A percentile compares a stretch with the other conserved stretches of the same genome.
phyloP scores from a whole-genome alignment of 2,888 invertebrate species.

The Bhutanitis thaidina region DNA sequence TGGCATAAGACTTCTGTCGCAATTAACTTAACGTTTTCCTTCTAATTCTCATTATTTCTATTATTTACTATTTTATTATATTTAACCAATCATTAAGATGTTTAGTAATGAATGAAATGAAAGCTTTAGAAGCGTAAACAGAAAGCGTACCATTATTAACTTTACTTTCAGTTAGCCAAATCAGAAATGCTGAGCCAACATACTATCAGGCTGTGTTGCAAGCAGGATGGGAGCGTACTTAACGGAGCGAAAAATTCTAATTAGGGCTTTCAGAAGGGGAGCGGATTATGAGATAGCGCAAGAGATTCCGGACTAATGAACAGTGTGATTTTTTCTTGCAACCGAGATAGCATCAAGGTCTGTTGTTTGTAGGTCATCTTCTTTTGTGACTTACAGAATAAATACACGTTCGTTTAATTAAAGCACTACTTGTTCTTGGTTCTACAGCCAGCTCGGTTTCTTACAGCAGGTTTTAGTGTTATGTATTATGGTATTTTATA shows the following conservation, averaged over 20 bases:
- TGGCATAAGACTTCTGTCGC: too few relatives aligned
- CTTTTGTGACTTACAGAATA: neutral
- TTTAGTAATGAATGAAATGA: too few relatives aligned
- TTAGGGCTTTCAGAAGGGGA: slow-evolving; percentile 42
- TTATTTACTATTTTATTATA: too few relatives aligned
- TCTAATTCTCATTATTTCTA: too few relatives aligned
- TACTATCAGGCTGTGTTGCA: slow-evolving; percentile 13
- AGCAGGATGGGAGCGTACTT: slow-evolving; percentile 23
- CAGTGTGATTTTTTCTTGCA: slow-evolving; percentile 17
- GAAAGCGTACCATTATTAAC: too few relatives aligned
- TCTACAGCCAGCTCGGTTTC: too few relatives aligned
- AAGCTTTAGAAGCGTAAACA: too few relatives aligned
- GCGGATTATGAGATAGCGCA: slow-evolving; percentile 44
- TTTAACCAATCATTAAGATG: too few relatives aligned
- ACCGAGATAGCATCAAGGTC: slow-evolving; percentile 1
- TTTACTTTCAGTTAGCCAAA: neutral
- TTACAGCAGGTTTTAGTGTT: too few relatives aligned
- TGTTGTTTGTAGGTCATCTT: neutral
- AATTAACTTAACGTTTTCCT: too few relatives aligned
- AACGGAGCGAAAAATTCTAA: slow-evolving; percentile 42
- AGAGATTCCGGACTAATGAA: slow-evolving; percentile 36
- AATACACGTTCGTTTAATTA: neutral
- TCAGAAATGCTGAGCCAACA: slow-evolving; percentile 8
- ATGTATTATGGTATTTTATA: too few relatives aligned
- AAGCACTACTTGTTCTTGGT: neutral